Base-by-base conservation (phyloP, 2,888 invertebrate genomes). In the Cactoblastis cactorum region DNA sequence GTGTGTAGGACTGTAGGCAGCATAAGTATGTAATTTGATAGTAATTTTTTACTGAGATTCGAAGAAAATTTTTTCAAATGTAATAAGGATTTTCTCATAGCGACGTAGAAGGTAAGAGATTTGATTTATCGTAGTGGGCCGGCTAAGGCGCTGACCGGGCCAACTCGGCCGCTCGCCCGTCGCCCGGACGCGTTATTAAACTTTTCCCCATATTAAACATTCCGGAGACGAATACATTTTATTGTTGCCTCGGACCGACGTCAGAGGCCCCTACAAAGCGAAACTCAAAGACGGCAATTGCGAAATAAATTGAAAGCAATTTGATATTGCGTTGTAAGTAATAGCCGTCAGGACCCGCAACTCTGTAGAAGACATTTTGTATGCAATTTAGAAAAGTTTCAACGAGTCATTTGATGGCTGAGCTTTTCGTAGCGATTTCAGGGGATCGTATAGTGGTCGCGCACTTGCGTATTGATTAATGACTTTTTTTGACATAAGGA, bases 201-300 rank as follows among this genome's bases (percentile, higher is more conserved):
- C 89, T 90, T 90, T 90, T 90, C 90, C 90, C 90, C 90, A 90
- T 90, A 90, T 90, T 90, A 90, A 90, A 90, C 90, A 90, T 90
- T 90, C 90, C 90, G 85, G 85, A 87, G 86, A 89, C 90, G 90
- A 90, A 90, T 90, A 90, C 89, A 90, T 89, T 88, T 90, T 88
- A 90, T 89, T 89, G 89, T 88, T 86, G 89, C 85, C 84, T 85
- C 83, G 86, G 86, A 86, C 88, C 87, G 87, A 78, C 88, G 87
- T 88, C 88, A 86, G 86, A 87, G 85, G 83, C 83, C 81, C 85
- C 86, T 85, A 87, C 88, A 88, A 88, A 89, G 88, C 86, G 88
- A 87, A 88, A 88, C 88, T 88, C 88, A 89, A 88, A 89, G 88
- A 89, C 87, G 89, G 89, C 88, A 88, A 89, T 88, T 87, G 89